phyloP scores from a whole-genome alignment of 2,797 vertebrate genomes.

The Mycteria americana region DNA sequence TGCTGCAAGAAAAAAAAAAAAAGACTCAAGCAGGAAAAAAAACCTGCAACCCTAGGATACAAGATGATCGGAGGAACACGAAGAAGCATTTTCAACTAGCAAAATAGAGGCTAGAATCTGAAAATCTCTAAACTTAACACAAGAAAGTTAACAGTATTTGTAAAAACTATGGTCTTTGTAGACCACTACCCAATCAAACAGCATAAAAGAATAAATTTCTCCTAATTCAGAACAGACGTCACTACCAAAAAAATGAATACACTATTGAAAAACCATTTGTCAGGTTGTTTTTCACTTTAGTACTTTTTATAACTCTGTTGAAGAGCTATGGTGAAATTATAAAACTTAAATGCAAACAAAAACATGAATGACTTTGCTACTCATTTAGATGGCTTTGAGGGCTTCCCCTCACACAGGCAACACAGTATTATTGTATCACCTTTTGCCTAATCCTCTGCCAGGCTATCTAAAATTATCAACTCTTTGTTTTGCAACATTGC shows the following conservation, averaged over 20 bases:
- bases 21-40: not conserved
- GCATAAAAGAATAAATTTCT: not conserved
- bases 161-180: not conserved
- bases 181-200: not conserved
- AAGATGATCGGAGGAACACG: not conserved
- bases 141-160: not conserved
- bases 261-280: not conserved
- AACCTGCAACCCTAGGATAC: not conserved
- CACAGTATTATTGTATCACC: not conserved
- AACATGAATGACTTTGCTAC: not conserved
- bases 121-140: not conserved
- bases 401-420: not conserved
- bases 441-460: constrained; percentile 27
- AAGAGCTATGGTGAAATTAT: not conserved
- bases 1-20: not conserved
- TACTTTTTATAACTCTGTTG: not conserved
- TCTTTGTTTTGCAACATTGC: constrained; percentile 33
- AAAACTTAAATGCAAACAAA: not conserved
- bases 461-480: constrained; percentile 49
- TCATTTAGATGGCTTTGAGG: not conserved
- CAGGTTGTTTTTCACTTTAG: not conserved
- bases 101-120: not conserved
- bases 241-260: not conserved
- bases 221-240: not conserved
- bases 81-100: not conserved